phyloP scores from a whole-genome alignment of 1,140 invertebrate species.

The Drosophila navojoa region DNA sequence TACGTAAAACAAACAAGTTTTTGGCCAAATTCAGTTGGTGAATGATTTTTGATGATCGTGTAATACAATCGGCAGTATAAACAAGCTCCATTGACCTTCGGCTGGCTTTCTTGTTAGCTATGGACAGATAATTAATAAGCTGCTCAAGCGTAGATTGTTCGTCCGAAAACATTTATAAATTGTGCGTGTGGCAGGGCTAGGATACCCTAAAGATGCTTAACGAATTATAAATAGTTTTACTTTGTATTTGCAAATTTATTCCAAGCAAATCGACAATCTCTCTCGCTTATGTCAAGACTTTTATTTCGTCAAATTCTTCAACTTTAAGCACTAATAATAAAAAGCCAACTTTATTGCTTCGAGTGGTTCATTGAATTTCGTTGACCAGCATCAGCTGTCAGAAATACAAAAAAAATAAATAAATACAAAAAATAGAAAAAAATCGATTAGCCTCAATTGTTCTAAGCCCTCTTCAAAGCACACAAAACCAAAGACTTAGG shows the following conservation, averaged over 20 bases:
- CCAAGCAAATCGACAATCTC: not conserved
- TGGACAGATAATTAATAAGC: conserved; percentile 10
- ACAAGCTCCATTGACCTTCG: conserved; percentile 36
- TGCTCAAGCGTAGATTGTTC: not conserved
- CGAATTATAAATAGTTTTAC: not conserved
- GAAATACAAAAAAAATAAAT: conserved; percentile 36
- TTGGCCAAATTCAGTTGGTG: conserved; percentile 1
- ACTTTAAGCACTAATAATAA: conserved; percentile 22
- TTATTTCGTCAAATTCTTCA: conserved; percentile 28
- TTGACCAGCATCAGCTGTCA: conserved; percentile 73
- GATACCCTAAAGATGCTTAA: not conserved
- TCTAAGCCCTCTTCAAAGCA: conserved; percentile 62
- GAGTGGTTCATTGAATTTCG: conserved; percentile 58
- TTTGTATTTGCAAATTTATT: not conserved
- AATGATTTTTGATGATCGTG: conserved; percentile 18
- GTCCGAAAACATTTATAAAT: not conserved
- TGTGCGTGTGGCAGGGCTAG: too few species aligned
- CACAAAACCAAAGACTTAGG: conserved; percentile 64
- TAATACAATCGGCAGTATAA: conserved; percentile 24
- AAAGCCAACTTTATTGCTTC: conserved; percentile 29
- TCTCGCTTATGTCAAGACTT: not conserved
- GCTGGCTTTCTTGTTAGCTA: conserved; percentile 15
- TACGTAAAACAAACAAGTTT: conserved; percentile 11
- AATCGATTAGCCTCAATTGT: conserved; percentile 81
- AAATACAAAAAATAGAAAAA: conserved; percentile 30